Percentiles rank a stretch among this genome's conserved stretches.
Evolutionary conservation across 2,888 invertebrate species (phyloP).

Genomic region (Drosophila koepferae): DNA sequence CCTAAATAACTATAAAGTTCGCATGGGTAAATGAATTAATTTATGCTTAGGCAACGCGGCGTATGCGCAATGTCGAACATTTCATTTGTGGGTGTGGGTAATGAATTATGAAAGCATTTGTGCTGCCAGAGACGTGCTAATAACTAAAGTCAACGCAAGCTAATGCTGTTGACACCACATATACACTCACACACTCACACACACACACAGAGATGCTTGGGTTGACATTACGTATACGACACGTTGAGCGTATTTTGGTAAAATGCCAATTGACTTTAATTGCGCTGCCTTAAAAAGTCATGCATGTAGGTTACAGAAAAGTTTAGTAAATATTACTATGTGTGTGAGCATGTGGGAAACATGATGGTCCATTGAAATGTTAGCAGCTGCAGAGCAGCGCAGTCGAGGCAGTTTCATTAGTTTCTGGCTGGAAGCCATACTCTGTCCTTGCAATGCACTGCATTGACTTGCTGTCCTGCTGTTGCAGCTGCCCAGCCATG

Average conservation of each 20-base stretch:
- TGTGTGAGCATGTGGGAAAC: slow-evolving; percentile 17
- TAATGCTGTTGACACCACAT: slow-evolving; percentile 57
- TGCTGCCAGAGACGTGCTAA: slow-evolving; percentile 54
- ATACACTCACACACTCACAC: neutral
- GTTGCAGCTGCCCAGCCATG: slow-evolving; percentile 9
- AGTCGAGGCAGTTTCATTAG: slow-evolving; percentile 61
- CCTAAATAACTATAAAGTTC: slow-evolving; percentile 31
- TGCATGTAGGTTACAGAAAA: slow-evolving; percentile 25
- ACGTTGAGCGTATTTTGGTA: slow-evolving; percentile 68
- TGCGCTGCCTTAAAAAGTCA: slow-evolving; percentile 67
- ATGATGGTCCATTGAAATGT: slow-evolving; percentile 51
- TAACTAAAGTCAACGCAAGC: slow-evolving; percentile 56
- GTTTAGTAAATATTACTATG: slow-evolving; percentile 5
- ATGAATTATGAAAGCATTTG: slow-evolving; percentile 61
- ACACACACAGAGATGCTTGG: slow-evolving; percentile 16
- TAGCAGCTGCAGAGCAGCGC: slow-evolving; percentile 15
- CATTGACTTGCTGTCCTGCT: slow-evolving; percentile 26
- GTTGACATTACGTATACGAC: slow-evolving; percentile 66
- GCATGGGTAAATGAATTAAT: slow-evolving; percentile 41
- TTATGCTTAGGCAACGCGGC: slow-evolving; percentile 27
- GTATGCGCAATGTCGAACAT: slow-evolving; percentile 37
- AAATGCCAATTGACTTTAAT: slow-evolving; percentile 81
- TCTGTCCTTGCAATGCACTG: slow-evolving; percentile 60
- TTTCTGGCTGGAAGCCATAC: slow-evolving; percentile 60
- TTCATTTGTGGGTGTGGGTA: slow-evolving; percentile 22